Evolutionary conservation across 2,888 invertebrate species (phyloP).

Genomic region (Metacarcinus magister): DNA sequence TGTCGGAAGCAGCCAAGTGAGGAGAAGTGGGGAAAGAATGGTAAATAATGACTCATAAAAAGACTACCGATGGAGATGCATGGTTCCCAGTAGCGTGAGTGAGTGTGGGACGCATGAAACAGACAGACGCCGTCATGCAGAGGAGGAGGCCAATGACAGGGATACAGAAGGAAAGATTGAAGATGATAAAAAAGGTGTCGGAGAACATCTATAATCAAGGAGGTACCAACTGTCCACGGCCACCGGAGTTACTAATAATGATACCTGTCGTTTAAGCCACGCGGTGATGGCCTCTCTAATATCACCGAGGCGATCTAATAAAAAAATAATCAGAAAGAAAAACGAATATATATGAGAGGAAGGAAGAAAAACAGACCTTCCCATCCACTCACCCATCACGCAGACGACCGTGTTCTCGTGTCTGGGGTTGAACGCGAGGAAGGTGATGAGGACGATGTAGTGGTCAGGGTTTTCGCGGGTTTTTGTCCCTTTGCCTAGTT

Average conservation of each 20-base stretch:
- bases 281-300: neutral
- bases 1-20: neutral
- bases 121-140: neutral
- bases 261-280: neutral
- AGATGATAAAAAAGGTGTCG: neutral
- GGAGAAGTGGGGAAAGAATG: slow-evolving; percentile 31
- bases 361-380: neutral
- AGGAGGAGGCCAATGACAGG: neutral
- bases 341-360: neutral
- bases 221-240: neutral
- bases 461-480: neutral
- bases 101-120: neutral
- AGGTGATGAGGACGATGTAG: slow-evolving; percentile 10
- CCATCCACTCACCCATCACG: neutral
- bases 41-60: neutral
- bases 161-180: neutral
- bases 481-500: neutral
- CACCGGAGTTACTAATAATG: neutral
- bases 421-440: neutral
- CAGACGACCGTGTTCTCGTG: slow-evolving; percentile 19
- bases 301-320: neutral
- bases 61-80: neutral
- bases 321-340: neutral
- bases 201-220: neutral
- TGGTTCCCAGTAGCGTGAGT: neutral